A percentile compares a stretch with the other conserved stretches of the same genome.
These are phyloP conservation scores for Lottia scabra DNA, from an alignment of 2,888 invertebrate genomes.

Conservation along the genomic window DNA sequence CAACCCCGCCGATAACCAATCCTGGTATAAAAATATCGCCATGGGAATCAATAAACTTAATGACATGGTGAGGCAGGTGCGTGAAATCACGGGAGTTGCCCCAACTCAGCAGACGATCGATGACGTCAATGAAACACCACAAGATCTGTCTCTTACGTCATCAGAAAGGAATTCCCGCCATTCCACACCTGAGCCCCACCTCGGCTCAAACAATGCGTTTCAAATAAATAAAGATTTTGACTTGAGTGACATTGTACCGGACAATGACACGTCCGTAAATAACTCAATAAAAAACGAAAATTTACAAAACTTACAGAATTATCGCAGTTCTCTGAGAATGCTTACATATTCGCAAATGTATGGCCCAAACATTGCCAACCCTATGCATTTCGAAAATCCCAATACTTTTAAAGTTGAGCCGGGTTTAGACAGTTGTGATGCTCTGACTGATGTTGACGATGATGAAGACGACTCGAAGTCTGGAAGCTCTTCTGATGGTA, in stretches of 20 bases:
- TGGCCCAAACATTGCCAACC: too few species aligned
- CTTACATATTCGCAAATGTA: too few species aligned
- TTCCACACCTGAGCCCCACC: conserved; percentile 9
- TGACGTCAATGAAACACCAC: background rate
- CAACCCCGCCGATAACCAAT: conserved; percentile 44
- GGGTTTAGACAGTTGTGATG: background rate
- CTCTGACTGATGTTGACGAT: conserved; percentile 9
- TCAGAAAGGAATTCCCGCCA: conserved; percentile 5
- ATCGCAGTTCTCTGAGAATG: too few species aligned
- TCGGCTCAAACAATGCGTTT: too few species aligned
- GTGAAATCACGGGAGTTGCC: conserved; percentile 52
- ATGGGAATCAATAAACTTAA: conserved; percentile 61
- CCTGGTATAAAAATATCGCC: conserved; percentile 54
- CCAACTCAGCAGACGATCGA: conserved; percentile 7
- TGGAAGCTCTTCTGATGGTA: conserved; percentile 11
- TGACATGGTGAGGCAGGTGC: conserved; percentile 57
- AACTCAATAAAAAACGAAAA: too few species aligned
- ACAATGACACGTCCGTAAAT: too few species aligned
- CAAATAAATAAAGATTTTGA: too few species aligned
- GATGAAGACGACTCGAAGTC: conserved; percentile 21
- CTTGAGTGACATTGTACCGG: too few species aligned
- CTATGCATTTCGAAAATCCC: too few species aligned
- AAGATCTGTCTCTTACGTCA: background rate
- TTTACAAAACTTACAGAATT: too few species aligned
- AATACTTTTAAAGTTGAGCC: too few species aligned